These are phyloP conservation scores for Coryphaenoides rupestris DNA, from an alignment of 2,113 vertebrate species.

Conservation along the genomic window DNA sequence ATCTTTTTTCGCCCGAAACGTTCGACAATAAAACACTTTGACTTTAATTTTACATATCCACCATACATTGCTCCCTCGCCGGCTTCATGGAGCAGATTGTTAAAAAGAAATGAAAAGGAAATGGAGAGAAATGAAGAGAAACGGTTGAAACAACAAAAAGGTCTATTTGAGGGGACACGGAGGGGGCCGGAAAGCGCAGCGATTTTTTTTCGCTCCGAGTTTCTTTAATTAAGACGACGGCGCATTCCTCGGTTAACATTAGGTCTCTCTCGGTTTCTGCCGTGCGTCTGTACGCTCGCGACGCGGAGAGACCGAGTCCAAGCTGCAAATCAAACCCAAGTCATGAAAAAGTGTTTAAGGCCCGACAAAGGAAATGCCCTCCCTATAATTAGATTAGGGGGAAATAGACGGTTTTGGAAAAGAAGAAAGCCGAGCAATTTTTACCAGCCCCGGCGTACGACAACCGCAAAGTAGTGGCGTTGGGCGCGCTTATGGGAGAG, in stretches of 20 bases:
- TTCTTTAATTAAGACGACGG: slow-evolving; percentile 65
- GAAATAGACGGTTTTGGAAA: slow-evolving; percentile 14
- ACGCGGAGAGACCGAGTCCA: slow-evolving; percentile 57
- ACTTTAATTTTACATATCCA: too few relatives aligned
- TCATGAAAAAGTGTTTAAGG: slow-evolving; percentile 70
- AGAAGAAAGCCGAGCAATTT: slow-evolving; percentile 30
- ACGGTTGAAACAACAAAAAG: slow-evolving; percentile 33
- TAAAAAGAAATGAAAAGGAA: slow-evolving; percentile 1
- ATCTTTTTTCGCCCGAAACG: slow-evolving; percentile 1
- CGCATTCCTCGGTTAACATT: slow-evolving; percentile 64
- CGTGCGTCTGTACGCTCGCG: too few relatives aligned
- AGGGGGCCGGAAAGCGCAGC: slow-evolving; percentile 30
- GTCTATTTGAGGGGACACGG: slow-evolving; percentile 31
- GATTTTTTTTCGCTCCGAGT: slow-evolving; percentile 49
- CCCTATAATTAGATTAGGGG: slow-evolving; percentile 54
- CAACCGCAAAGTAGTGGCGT: not conserved
- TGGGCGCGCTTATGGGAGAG: not conserved
- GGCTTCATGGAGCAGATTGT: not conserved
- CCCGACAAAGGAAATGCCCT: slow-evolving; percentile 51
- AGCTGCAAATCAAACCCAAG: slow-evolving; percentile 69
- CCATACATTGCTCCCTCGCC: not conserved
- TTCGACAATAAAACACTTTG: too few relatives aligned
- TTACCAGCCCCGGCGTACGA: not conserved
- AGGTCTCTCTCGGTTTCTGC: slow-evolving; percentile 65
- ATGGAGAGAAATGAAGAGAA: too few relatives aligned